Conservation (phyloP, 1,140 invertebrate species). For the Drosophila sproati region DNA sequence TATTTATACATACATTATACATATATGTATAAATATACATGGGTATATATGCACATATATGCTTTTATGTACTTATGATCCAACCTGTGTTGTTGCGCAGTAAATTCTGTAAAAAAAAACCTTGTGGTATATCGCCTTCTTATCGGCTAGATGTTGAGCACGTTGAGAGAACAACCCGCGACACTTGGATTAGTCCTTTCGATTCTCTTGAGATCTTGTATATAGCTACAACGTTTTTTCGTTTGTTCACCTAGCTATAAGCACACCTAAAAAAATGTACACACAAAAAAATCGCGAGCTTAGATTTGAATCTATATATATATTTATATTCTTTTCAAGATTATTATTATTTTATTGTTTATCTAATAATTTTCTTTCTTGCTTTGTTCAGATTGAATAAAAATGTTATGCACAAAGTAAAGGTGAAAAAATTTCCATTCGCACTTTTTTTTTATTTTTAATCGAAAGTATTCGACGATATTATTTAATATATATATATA, state of each 20-base stretch:
- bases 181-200: conserved; percentile 9
- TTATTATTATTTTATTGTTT: conserved; percentile 9
- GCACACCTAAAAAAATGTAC: conserved; percentile 35
- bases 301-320: neutral
- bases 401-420: conserved; percentile 36
- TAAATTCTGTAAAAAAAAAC: conserved; percentile 77
- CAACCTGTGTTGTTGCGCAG: conserved; percentile 28
- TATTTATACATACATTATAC: neutral
- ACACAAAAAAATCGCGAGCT: conserved; percentile 21
- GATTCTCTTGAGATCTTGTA: neutral
- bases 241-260: conserved; percentile 15
- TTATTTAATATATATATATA: conserved; percentile 9
- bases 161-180: conserved; percentile 21
- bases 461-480: conserved; percentile 15
- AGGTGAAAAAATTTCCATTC: conserved; percentile 15
- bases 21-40: neutral
- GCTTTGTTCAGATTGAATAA: conserved; percentile 28
- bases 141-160: conserved; percentile 23
- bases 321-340: conserved; percentile 4
- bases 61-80: conserved; percentile 17
- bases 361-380: neutral
- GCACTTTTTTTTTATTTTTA: neutral
- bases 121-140: conserved; percentile 47
- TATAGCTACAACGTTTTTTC: conserved; percentile 9
- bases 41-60: neutral